Evolutionary conservation across 2,113 vertebrate species (phyloP), one percentile per base, ranked within the genome.

Genomic region (Pipa parva): DNA sequence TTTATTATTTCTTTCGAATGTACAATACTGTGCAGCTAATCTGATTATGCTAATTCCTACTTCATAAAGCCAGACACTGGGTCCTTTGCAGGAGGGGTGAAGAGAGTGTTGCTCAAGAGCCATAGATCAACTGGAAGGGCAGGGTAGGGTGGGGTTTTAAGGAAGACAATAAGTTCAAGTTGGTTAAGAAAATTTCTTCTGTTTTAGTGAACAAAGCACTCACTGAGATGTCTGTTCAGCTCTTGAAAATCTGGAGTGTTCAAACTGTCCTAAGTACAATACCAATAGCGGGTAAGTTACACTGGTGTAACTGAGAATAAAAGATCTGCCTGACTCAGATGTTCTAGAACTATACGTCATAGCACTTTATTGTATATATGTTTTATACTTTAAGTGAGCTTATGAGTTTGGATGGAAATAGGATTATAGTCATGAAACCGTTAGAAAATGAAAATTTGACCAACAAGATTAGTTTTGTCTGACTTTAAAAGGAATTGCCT

Each of bases 21-120:
- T 63, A 84, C 85, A 77, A 80, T 77, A 87, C 87, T 80, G n/a
- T n/a, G 82, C 78, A 84, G 83, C 82, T 93, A 93, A 98, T 95
- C 93, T 89, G 95, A 97, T 98, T 98, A 98, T 94, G 94, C 87
- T 94, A 95, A 98, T 98, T 85, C 91, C 83, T 93, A 95, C 94
- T 95, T 95, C 91, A 93, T 89, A 89, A 98, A 89, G 91, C 93
- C 90, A 88, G 80, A 86, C 73, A 81, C 87, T 0, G 82, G 77
- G 75, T 70, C 71, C 74, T 63, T 71, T 65, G 63, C 72, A 68
- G 71, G 76, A 55, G 28, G 63, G 66, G 77, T 46, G 69, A 33
- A 57, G 68, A 75, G 65, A 71, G 75, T 45, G 62, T 61, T 57
- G 58, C 58, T 69, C 49, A 37, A 69, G 56, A 28, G 67, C 63